Evolutionary conservation across 2,888 invertebrate genomes (phyloP).

Genomic region (Phasia obesa): DNA sequence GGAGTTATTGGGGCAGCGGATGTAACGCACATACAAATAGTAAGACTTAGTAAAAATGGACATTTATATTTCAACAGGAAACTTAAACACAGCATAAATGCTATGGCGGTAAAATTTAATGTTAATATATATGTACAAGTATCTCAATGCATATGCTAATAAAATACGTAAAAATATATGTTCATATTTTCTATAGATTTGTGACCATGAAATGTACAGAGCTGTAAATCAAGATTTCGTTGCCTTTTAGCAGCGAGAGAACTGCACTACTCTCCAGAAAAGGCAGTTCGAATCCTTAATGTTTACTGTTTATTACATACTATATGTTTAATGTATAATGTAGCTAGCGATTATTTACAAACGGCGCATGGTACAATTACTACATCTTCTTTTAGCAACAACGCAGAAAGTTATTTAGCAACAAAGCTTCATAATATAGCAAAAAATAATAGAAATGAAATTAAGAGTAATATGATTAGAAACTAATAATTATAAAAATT

Average conservation of each 20-base stretch:
- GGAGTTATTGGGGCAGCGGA: too few relatives aligned
- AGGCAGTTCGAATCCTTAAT: conserved; percentile 9
- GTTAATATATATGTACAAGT: too few relatives aligned
- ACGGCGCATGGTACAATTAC: neutral
- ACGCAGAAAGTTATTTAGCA: neutral
- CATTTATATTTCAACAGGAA: too few relatives aligned
- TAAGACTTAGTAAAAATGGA: too few relatives aligned
- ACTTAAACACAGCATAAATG: conserved; percentile 27
- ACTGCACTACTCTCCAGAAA: conserved; percentile 4
- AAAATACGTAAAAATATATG: neutral
- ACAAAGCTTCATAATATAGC: too few relatives aligned
- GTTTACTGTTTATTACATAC: neutral
- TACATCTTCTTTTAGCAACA: neutral
- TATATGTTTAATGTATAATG: conserved; percentile 3
- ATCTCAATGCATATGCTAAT: too few relatives aligned
- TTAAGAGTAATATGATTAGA: conserved; percentile 1
- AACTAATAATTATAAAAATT: neutral
- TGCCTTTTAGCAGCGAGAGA: conserved; percentile 7
- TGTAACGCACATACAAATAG: too few relatives aligned
- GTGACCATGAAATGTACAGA: too few relatives aligned
- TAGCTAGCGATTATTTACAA: neutral
- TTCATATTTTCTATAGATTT: conserved; percentile 6
- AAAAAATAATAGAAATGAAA: conserved; percentile 4
- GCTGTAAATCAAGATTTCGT: conserved; percentile 12
- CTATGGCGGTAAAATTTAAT: conserved; percentile 3